Conservation (phyloP, 2,113 vertebrate genomes). For the Halcyon malimbica region DNA sequence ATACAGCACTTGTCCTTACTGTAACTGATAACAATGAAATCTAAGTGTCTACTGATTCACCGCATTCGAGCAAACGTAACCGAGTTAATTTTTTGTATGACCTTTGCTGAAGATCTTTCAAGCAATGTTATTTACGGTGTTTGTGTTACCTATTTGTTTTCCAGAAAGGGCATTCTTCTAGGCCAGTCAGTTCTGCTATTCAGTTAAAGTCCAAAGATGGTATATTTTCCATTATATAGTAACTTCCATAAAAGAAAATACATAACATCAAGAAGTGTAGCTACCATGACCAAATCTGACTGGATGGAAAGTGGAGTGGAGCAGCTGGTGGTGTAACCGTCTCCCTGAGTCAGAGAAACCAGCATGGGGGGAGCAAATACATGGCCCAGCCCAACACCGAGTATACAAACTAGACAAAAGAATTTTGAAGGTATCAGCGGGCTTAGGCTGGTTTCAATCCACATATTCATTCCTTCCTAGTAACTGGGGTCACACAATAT, state of each 20-base stretch:
- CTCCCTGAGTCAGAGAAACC: neutral
- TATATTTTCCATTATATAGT: neutral
- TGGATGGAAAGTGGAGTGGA: neutral
- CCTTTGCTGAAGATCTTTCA: neutral
- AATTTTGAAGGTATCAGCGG: fast-evolving
- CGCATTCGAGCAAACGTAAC: neutral
- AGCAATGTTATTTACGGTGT: neutral
- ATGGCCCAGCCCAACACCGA: neutral
- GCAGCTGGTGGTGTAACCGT: neutral
- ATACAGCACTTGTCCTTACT: neutral
- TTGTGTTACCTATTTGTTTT: neutral
- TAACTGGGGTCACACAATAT: neutral
- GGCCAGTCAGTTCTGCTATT: neutral
- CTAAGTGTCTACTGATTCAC: neutral
- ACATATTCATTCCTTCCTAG: neutral
- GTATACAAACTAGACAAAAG: neutral
- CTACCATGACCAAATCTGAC: neutral
- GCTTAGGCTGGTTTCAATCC: neutral
- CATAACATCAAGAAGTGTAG: neutral
- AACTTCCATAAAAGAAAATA: neutral
- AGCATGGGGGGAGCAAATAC: neutral
- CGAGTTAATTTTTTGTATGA: neutral
- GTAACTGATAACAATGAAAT: neutral
- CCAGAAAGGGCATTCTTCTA: neutral
- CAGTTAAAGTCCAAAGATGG: neutral